Percentiles rank a stretch among this genome's conserved stretches.
Evolutionary conservation across 2,888 invertebrate genomes (phyloP).

Genomic region (Netelia melanura): DNA sequence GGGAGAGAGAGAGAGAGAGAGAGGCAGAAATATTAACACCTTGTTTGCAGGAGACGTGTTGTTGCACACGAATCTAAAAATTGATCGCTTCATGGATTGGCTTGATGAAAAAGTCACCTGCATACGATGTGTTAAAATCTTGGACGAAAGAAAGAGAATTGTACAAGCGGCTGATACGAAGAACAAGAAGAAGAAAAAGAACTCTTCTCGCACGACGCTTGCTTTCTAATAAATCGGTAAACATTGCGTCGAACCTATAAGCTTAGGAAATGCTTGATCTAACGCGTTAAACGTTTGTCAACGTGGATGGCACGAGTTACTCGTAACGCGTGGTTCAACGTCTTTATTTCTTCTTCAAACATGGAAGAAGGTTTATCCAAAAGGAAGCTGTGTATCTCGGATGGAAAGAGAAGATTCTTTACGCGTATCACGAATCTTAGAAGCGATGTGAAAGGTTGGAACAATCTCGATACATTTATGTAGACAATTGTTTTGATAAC

Average conservation of each 20-base stretch:
- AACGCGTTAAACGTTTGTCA: conserved; percentile 21
- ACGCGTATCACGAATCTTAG: no score
- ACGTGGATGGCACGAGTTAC: neutral
- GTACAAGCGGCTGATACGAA: no score
- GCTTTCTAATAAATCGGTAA: conserved; percentile 45
- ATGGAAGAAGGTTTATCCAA: neutral
- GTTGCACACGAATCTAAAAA: no score
- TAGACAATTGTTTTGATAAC: no score
- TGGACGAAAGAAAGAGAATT: neutral
- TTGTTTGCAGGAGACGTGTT: no score
- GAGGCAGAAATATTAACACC: neutral
- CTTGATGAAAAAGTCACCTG: no score
- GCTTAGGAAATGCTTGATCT: neutral
- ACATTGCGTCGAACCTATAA: conserved; percentile 18
- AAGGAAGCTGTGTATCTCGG: neutral
- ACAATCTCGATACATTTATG: no score
- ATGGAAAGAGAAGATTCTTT: neutral
- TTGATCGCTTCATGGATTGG: no score
- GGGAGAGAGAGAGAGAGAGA: neutral
- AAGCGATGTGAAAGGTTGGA: no score
- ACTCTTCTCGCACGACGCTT: neutral
- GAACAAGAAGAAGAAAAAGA: neutral
- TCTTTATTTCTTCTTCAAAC: neutral
- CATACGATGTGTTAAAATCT: no score
- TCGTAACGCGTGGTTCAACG: neutral